Evolutionary conservation across 2,797 vertebrate genomes (phyloP).

Genomic region (Typhlichthys eigenmanni): DNA sequence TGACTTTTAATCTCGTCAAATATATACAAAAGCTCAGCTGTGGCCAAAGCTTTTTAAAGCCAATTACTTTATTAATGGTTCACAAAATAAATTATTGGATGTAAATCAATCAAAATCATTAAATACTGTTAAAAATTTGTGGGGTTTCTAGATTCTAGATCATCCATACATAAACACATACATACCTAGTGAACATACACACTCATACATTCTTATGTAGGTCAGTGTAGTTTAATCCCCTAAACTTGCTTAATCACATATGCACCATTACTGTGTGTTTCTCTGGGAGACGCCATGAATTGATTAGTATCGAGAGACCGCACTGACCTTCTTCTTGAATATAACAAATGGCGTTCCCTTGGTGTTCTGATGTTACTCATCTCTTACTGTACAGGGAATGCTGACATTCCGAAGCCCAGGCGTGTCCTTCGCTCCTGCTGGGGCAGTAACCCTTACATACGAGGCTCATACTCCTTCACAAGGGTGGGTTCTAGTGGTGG

Average conservation of each 20-base stretch:
- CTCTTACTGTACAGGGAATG: constrained; percentile 82
- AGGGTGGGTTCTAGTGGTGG: constrained; percentile 94
- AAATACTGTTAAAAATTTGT: too few species aligned
- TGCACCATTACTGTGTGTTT: constrained; percentile 37
- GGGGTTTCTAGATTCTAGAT: constrained; percentile 20
- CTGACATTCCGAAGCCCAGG: constrained; percentile 96
- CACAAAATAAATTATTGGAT: constrained; percentile 15
- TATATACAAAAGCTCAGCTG: not conserved
- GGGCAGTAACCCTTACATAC: constrained; percentile 94
- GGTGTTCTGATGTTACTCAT: not conserved
- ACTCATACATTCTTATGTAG: constrained; percentile 38
- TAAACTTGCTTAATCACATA: constrained; percentile 60
- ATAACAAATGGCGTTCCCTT: not conserved
- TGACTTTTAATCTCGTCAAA: too few species aligned
- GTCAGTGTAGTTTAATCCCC: constrained; percentile 62
- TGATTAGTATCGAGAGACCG: constrained; percentile 50
- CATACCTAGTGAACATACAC: not conserved
- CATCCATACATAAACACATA: not conserved
- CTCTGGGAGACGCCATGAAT: constrained; percentile 27
- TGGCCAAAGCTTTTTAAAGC: not conserved
- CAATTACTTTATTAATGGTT: constrained; percentile 43
- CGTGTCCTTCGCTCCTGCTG: constrained; percentile 94
- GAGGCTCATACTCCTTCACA: constrained; percentile 97
- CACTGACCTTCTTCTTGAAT: not conserved
- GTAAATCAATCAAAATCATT: too few species aligned